Evolutionary conservation across 1,140 invertebrate genomes (phyloP), one percentile per base, ranked within the genome.

Genomic region (Pentalonia nigronervosa): DNA sequence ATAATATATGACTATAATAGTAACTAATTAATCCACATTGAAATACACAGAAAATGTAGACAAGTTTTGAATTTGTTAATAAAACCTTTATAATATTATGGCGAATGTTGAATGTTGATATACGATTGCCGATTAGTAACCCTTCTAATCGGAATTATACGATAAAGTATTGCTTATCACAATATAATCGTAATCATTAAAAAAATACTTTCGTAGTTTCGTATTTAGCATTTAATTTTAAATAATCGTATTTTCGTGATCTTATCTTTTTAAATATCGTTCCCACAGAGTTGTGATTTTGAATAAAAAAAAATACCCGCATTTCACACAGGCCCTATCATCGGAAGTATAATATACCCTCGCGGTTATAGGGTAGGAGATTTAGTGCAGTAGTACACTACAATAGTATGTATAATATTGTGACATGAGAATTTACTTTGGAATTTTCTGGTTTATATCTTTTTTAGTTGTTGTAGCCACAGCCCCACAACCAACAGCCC

Each of bases 241-340:
- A 90, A 90, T 45, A 67, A 90, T 90, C 53, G 3, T 20, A 45
- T n/a, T 45, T 7, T 53, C 36, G 4, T 90, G 89, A 90, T 90
- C 89, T 90, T n/a, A 90, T 90, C 89, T 90, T 67, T 47, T 67
- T 21, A n/a, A 45, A 90, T 20, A 67, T 90, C 89, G 89, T 90
- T 90, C 89, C 45, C 89, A 90, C 89, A 90, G 53, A 60, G 23
- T 14, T 41, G 36, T 41, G 41, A 45, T 60, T 90, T 34, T 60
- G 56, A 67, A 90, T 90, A 60, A 67, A 90, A 86, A 56, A 45
- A 60, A 67, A n/a, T 90, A 67, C 89, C 89, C 89, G 89, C 89
- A 90, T 90, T 90, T 90, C 89, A 90, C 53, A 90, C 89, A 30
- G 50, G 30, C 53, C 17, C 60, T 67, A 30, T 21, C 7, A 21